These are phyloP conservation scores for Malaclemys terrapin DNA, from an alignment of 2,113 vertebrate species.

Conservation along the genomic window DNA sequence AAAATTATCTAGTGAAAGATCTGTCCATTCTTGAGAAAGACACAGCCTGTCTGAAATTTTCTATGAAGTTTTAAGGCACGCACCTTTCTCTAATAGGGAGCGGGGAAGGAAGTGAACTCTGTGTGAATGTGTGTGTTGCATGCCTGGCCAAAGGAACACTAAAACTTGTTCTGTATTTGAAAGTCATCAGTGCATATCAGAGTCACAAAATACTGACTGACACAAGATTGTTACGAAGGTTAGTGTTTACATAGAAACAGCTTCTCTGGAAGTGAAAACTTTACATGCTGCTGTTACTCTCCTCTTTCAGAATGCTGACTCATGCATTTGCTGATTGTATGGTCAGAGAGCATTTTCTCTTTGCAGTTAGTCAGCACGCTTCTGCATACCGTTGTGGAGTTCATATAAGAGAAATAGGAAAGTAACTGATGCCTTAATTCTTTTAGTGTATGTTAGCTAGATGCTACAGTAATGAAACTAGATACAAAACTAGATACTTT, in stretches of 20 bases:
- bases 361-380: not conserved
- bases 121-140: not conserved
- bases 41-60: not conserved
- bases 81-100: not conserved
- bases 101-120: not conserved
- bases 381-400: not conserved
- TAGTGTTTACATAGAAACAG: conserved; percentile 47
- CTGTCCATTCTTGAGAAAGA: not conserved
- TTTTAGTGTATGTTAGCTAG: not conserved
- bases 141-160: not conserved
- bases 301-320: not conserved
- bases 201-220: not conserved
- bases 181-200: conserved; percentile 17
- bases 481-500: not conserved
- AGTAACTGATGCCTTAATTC: not conserved
- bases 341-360: conserved; percentile 5
- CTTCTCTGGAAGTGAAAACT: conserved; percentile 30
- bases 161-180: conserved; percentile 34
- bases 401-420: not conserved
- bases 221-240: conserved; percentile 30
- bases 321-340: not conserved
- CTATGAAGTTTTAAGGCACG: not conserved
- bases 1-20: not conserved
- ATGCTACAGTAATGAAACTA: not conserved
- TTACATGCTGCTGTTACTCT: not conserved